Evolutionary conservation across 1,140 invertebrate genomes (phyloP).

Genomic region (Hermatobates lingyangjiaoensis): DNA sequence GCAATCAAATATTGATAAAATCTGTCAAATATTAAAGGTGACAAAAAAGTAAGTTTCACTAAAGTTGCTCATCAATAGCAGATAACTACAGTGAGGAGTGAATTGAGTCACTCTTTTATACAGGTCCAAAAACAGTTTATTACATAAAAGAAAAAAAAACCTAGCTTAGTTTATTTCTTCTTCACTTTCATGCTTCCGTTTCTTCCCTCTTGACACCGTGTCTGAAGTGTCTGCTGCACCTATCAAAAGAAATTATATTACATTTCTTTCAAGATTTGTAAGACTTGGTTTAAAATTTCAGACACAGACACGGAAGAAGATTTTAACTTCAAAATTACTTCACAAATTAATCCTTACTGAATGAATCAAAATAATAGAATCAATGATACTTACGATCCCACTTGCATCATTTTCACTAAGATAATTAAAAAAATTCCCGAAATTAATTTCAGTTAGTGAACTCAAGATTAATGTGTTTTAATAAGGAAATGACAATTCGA

Average conservation of each 20-base stretch:
- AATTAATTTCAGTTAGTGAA: no score
- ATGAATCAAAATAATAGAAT: background rate
- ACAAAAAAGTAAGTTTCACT: no score
- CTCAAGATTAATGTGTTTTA: no score
- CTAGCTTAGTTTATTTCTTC: constrained; percentile 22
- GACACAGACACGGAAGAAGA: background rate
- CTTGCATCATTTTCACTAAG: no score
- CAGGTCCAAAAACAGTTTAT: no score
- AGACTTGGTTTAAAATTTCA: background rate
- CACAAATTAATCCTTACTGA: background rate
- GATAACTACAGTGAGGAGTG: no score
- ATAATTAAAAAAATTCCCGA: no score
- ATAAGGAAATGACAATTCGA: no score
- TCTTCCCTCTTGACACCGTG: constrained; percentile 39
- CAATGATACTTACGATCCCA: background rate
- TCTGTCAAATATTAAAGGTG: no score
- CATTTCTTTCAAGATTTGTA: background rate
- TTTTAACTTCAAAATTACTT: background rate
- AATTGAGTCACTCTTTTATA: no score
- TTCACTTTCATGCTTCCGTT: constrained; percentile 46
- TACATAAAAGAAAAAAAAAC: constrained; percentile 1
- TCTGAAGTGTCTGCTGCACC: constrained; percentile 22
- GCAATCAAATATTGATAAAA: no score
- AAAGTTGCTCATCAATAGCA: no score
- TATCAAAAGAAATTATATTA: background rate